Percentiles rank a stretch among this genome's conserved stretches.
These are phyloP conservation scores for Melospiza georgiana DNA, from an alignment of 2,113 vertebrate species.

Conservation along the genomic window DNA sequence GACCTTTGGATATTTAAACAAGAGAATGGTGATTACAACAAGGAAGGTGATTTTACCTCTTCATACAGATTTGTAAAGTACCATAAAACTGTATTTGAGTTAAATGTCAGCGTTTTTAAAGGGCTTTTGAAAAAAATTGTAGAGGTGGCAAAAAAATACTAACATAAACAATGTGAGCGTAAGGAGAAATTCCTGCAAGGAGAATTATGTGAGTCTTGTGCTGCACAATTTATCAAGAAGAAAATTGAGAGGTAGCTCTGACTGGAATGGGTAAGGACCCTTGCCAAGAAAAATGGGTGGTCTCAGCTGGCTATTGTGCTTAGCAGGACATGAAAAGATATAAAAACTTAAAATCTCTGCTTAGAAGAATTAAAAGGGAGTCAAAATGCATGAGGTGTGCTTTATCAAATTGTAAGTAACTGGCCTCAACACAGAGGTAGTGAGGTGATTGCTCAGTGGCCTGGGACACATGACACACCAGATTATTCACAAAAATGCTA, in stretches of 20 bases:
- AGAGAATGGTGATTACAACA: not conserved
- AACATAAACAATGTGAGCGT: not conserved
- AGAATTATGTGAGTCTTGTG: not conserved
- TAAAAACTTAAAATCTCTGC: not conserved
- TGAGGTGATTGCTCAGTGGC: not conserved
- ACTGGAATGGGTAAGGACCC: not conserved
- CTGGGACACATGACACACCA: fast-evolving
- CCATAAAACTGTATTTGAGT: not conserved
- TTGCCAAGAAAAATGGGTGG: not conserved
- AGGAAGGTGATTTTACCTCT: conserved; percentile 26
- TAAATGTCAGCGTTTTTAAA: not conserved
- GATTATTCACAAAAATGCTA: not conserved
- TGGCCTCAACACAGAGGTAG: fast-evolving
- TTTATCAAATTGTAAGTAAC: not conserved
- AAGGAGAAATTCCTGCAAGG: not conserved
- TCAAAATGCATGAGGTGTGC: fast-evolving
- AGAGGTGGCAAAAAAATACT: not conserved
- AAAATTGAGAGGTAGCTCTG: not conserved
- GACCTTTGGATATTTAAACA: conserved; percentile 13
- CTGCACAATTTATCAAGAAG: not conserved
- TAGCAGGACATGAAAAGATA: not conserved
- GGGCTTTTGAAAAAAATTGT: not conserved
- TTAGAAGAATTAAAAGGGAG: not conserved
- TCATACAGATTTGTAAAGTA: not conserved
- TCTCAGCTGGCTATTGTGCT: not conserved